A percentile compares a stretch with the other conserved stretches of the same genome.
These are phyloP conservation scores for Cheilosia soror DNA, from an alignment of 2,888 invertebrate genomes.

Conservation along the genomic window DNA sequence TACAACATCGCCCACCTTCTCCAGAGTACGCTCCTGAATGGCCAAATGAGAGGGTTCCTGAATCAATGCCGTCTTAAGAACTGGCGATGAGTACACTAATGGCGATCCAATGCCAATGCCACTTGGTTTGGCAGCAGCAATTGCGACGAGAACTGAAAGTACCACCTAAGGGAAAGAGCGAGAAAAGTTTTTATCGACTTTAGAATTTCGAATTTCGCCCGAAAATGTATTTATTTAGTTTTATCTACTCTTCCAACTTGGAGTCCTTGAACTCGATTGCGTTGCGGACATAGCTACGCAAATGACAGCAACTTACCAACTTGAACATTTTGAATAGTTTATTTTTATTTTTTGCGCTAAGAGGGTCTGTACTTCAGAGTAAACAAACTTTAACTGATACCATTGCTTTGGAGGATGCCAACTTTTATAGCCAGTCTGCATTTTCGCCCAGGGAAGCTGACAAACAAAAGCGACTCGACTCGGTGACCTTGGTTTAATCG, in stretches of 20 bases:
- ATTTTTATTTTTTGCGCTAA: conserved; percentile 42
- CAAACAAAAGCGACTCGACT: background rate
- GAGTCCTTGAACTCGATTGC: conserved; percentile 1
- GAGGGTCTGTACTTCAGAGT: conserved; percentile 65
- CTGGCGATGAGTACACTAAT: conserved; percentile 44
- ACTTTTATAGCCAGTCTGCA: conserved; percentile 59
- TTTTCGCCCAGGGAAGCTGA: conserved; percentile 4
- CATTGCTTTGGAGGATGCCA: background rate
- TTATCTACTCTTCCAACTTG: background rate
- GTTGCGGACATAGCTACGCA: background rate
- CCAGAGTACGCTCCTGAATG: conserved; percentile 75
- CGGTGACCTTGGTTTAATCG: conserved; percentile 50
- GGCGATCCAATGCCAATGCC: conserved; percentile 27
- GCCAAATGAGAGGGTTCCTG: conserved; percentile 69
- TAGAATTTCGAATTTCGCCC: background rate
- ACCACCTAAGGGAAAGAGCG: conserved; percentile 56
- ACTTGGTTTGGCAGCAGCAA: conserved; percentile 67
- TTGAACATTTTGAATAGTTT: conserved; percentile 55
- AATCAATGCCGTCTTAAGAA: conserved; percentile 36
- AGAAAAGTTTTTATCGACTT: background rate
- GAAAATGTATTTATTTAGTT: background rate
- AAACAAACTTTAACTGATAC: conserved; percentile 70
- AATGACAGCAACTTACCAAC: conserved; percentile 45
- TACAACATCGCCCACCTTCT: conserved; percentile 68
- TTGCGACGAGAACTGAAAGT: conserved; percentile 70